Evolutionary conservation across 2,113 vertebrate genomes (phyloP).

Genomic region (Oxyruncus cristatus): DNA sequence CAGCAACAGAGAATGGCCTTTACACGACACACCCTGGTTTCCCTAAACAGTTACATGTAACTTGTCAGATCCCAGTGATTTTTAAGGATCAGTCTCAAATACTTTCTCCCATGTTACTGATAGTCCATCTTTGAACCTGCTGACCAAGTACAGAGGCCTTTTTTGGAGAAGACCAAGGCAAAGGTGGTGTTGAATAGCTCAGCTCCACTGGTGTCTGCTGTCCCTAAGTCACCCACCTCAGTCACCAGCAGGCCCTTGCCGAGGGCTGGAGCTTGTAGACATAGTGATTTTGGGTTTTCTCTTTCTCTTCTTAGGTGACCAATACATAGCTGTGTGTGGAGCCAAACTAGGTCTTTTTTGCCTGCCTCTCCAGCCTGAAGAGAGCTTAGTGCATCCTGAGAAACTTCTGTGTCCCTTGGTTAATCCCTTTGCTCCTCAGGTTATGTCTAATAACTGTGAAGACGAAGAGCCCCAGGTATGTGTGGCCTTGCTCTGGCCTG

Average conservation of each 20-base stretch:
- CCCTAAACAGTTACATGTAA: background rate
- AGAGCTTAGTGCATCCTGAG: background rate
- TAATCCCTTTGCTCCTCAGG: background rate
- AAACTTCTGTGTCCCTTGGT: background rate
- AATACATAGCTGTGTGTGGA: background rate
- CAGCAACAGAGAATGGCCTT: background rate
- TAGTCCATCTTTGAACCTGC: background rate
- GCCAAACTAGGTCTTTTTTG: background rate
- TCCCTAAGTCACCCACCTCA: background rate
- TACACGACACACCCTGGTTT: background rate
- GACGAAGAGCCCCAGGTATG: background rate
- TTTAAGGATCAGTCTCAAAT: background rate
- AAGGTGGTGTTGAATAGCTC: background rate
- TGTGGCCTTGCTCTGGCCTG: background rate
- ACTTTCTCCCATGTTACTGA: background rate
- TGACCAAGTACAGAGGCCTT: background rate
- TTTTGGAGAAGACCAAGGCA: background rate
- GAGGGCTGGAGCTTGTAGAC: background rate
- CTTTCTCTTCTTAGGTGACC: background rate
- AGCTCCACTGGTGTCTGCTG: background rate
- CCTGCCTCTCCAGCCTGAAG: background rate
- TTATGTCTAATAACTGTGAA: background rate
- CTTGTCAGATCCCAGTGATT: background rate
- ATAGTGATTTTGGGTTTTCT: fast-evolving
- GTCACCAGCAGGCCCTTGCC: background rate